These are phyloP conservation scores for Lepus oiostolus DNA, from an alignment of 2,797 vertebrate genomes.

Conservation along the genomic window DNA sequence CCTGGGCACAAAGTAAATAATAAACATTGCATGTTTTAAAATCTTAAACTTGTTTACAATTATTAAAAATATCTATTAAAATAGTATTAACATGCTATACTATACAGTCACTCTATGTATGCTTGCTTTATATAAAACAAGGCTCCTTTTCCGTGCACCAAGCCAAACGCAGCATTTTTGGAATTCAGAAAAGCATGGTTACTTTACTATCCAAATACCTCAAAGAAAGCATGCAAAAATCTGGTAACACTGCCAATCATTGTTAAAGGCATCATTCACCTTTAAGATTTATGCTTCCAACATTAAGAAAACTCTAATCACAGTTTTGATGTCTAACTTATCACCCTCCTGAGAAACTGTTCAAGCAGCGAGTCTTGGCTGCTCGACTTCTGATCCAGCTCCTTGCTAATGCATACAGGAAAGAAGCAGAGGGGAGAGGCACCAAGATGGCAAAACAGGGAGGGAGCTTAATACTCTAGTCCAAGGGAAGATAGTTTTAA, in stretches of 20 bases:
- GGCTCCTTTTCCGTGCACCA: not conserved
- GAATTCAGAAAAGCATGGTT: not conserved
- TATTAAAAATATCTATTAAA: not conserved
- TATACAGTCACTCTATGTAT: not conserved
- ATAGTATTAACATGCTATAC: not conserved
- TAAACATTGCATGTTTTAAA: not conserved
- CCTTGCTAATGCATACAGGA: no score
- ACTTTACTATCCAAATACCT: not conserved
- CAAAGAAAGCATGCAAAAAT: not conserved
- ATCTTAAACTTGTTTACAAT: not conserved
- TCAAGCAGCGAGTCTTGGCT: not conserved
- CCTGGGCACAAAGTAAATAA: not conserved
- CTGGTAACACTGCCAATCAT: not conserved
- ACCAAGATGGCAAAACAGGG: no score
- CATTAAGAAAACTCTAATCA: slow-evolving; percentile 47
- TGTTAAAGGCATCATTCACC: not conserved
- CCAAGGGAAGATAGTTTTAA: no score
- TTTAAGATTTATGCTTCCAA: slow-evolving; percentile 1
- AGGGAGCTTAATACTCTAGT: no score
- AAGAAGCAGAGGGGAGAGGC: no score
- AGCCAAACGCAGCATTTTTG: not conserved
- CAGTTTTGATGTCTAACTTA: slow-evolving; percentile 16
- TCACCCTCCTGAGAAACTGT: slow-evolving; percentile 7
- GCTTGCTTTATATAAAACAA: not conserved
- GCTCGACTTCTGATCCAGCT: no score